Base-by-base conservation (phyloP, 1,140 invertebrate species). In the Heliconius melpomene region DNA sequence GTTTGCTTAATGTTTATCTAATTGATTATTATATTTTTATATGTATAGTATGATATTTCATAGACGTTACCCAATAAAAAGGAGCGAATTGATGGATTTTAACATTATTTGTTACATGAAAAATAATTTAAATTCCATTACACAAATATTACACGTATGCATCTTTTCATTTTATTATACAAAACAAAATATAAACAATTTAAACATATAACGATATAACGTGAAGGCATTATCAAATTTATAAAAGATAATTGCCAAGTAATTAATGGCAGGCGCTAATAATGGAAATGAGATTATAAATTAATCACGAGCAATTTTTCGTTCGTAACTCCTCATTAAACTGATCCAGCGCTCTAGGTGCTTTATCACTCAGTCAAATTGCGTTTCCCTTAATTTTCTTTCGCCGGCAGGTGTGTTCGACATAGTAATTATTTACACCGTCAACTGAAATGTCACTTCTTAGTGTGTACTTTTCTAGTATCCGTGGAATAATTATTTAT, bases 361-460 rank as follows among this genome's bases (percentile, higher is more conserved):
- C 91, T 93, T 93, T 90, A 93, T 94, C 93, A 94, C 90, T 94
- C 93, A 94, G 91, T 94, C 92, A 93, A 94, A 94, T 93, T 93
- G 91, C 91, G 93, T 94, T 94, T 91, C 91, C 87, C 91, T 94
- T 94, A 94, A 94, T 94, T 94, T 94, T 94, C 92, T 94, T 94
- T 94, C 86, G 87, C 87, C 89, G 88, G 91, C 93, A 94, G 93
- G 93, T 94, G 93, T 93, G 91, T 94, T 94, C 93, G 92, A 94
- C 93, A 93, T 92, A 93, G 92, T 90, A 94, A 94, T 94, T 94
- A 94, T 94, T 94, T 93, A 94, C 91, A 93, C 85, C 91, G 93
- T 87, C 89, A 88, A 88, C 83, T 80, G 87, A 91, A 91, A 92
- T 91, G 92, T 93, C 91, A 91, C 85, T 87, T 84, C 81, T 85